Evolutionary conservation across 2,797 vertebrate species (phyloP), one percentile per base, ranked within the genome.

Genomic region (Typhlichthys subterraneus): DNA sequence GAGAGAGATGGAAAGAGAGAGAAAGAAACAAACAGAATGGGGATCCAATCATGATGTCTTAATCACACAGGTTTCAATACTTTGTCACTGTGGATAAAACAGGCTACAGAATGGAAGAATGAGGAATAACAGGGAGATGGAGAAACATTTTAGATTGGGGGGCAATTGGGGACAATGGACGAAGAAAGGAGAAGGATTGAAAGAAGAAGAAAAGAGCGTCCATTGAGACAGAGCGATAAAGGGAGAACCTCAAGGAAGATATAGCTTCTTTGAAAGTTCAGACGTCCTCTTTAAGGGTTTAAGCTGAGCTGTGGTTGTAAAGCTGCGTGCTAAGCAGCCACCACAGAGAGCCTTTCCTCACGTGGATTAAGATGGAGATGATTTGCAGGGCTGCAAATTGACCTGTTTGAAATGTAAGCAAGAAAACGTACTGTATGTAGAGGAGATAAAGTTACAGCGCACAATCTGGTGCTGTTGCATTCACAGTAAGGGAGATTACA

Each of bases 51-150:
- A 88, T 87, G 86, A 90, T 88, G 87, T 87, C 83, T 90, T 19
- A 89, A 90, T 89, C 87, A 87, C 64, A 81, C 89, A 88, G 86
- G 85, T 77, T 86, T 86, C 84, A 87, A 88, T 88, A 83, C 77
- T 80, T 70, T 75, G 85, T 80, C 57, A 53, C 81, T 82, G 83
- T 77, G 73, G 81, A 79, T 76, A 80, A 82, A 86, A 82, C 62
- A 68, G 60, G 38, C 68, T 63, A 73, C 6, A 42, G 67, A 75
- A 52, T 67, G 47, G 50, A 12, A 15, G 8, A 23, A 62, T n/a
- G 42, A 12, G 62, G 63, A 55, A 45, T 51, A 31, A 57, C 3
- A 15, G 31, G 47, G n/a, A 42, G n/a, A 15, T 19, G 4, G 6
- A n/a, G 11, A 54, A 23, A 2, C 31, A 45, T 68, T 55, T 8